These are phyloP conservation scores for Drymonia ruficornis DNA, from an alignment of 2,888 invertebrate genomes.

Conservation along the genomic window DNA sequence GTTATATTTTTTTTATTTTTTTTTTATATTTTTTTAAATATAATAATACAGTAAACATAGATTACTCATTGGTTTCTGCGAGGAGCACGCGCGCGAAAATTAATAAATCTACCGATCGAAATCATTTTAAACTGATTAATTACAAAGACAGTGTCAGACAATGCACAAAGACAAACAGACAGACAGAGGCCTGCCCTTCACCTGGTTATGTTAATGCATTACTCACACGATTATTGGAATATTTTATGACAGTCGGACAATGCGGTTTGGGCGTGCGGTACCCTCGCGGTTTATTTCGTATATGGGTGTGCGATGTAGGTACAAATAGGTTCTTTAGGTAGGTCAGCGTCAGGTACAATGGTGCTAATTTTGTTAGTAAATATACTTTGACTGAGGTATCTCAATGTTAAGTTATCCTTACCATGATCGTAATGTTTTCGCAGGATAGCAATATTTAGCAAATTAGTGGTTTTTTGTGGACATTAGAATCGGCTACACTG, in stretches of 20 bases:
- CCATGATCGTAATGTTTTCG: too few relatives aligned
- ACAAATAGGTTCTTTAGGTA: not conserved
- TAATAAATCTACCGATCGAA: conserved; percentile 5
- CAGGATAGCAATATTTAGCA: too few relatives aligned
- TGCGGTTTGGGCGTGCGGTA: conserved; percentile 9
- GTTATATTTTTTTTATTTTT: too few relatives aligned
- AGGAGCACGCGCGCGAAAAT: too few relatives aligned
- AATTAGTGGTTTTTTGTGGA: too few relatives aligned
- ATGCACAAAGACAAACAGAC: conserved; percentile 28
- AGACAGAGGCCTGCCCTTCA: conserved; percentile 46
- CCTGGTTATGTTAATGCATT: conserved; percentile 53
- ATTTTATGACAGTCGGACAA: conserved; percentile 9
- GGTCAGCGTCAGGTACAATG: not conserved
- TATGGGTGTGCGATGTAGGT: not conserved
- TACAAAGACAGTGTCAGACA: conserved; percentile 16
- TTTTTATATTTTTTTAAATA: too few relatives aligned
- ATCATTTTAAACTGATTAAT: conserved; percentile 10
- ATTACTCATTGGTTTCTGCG: too few relatives aligned
- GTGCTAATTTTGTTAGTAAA: not conserved
- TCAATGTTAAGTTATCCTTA: too few relatives aligned
- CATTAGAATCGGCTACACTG: too few relatives aligned
- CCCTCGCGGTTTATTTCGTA: not conserved
- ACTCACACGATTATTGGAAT: conserved; percentile 37
- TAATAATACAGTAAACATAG: too few relatives aligned
- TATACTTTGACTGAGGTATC: too few relatives aligned